phyloP scores from a whole-genome alignment of 2,888 invertebrate species.

The Malthinus seriepunctatus region DNA sequence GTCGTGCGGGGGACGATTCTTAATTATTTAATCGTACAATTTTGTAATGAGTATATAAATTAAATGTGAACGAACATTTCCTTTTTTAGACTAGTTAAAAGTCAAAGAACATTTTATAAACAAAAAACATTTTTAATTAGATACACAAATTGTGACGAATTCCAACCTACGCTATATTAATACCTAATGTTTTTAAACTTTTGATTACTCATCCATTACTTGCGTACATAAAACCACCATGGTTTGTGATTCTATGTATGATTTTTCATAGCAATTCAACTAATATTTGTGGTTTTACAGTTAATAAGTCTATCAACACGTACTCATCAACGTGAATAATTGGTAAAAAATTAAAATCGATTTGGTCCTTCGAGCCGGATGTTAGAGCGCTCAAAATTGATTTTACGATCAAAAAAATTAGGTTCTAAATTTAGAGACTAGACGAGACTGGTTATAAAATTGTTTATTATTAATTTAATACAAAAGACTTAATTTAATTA shows the following conservation, averaged over 20 bases:
- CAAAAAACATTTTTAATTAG: constrained; percentile 1
- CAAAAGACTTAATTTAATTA: too few relatives aligned
- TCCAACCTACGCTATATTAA: too few relatives aligned
- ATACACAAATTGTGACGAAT: too few relatives aligned
- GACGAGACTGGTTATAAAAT: too few relatives aligned
- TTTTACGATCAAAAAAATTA: too few relatives aligned
- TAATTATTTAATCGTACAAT: constrained; percentile 3
- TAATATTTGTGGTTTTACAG: constrained; percentile 3
- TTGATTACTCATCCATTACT: background rate
- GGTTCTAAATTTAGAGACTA: too few relatives aligned
- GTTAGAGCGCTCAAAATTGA: too few relatives aligned
- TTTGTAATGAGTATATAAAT: background rate
- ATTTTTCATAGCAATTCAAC: background rate
- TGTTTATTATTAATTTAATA: too few relatives aligned
- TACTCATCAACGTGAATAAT: background rate
- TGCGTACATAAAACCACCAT: background rate
- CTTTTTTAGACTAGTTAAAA: constrained; percentile 1
- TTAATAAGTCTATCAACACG: constrained; percentile 1
- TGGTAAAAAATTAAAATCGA: too few relatives aligned
- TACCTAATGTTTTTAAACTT: background rate
- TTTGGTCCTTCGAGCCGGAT: too few relatives aligned
- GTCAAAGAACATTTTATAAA: background rate
- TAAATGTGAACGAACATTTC: constrained; percentile 2
- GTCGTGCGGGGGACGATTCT: constrained; percentile 18
- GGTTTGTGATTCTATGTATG: background rate